Evolutionary conservation across 23 tunicate genomes (phyloP).

Genomic region (Styela clava): DNA sequence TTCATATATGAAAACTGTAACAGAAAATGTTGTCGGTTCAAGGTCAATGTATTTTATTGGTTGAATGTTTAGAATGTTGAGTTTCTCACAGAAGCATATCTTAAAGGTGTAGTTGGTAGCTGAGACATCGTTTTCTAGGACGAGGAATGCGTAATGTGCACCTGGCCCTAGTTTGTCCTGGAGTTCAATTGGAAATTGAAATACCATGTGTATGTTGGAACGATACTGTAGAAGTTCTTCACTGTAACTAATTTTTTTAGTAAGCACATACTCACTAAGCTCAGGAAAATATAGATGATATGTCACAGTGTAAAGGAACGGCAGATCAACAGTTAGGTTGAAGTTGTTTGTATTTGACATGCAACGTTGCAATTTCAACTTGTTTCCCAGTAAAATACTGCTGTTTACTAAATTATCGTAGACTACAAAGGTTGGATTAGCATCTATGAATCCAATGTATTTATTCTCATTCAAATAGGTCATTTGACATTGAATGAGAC

Average conservation of each 20-base stretch:
- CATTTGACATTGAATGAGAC: too few species aligned
- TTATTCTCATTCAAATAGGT: too few species aligned
- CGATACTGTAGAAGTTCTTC: not conserved
- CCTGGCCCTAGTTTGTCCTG: not conserved
- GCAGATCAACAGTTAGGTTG: not conserved
- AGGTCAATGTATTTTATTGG: not conserved
- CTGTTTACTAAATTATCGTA: not conserved
- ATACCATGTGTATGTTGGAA: not conserved
- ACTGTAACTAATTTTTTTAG: not conserved
- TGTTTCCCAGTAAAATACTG: too few species aligned
- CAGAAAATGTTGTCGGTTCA: constrained; percentile 1
- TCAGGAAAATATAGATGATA: not conserved
- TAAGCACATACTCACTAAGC: not conserved
- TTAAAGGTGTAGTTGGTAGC: not conserved
- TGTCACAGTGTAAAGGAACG: not conserved
- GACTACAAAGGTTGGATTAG: not conserved
- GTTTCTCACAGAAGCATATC: not conserved
- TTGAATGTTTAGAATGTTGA: not conserved
- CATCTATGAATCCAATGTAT: too few species aligned
- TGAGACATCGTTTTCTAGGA: constrained; percentile 2
- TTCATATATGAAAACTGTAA: not conserved
- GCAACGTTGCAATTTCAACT: too few species aligned
- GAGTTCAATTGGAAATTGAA: not conserved
- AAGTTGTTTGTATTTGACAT: too few species aligned
- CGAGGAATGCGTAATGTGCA: not conserved